These are phyloP conservation scores for Drosophila ambigua DNA, from an alignment of 1,140 invertebrate species.

Conservation along the genomic window DNA sequence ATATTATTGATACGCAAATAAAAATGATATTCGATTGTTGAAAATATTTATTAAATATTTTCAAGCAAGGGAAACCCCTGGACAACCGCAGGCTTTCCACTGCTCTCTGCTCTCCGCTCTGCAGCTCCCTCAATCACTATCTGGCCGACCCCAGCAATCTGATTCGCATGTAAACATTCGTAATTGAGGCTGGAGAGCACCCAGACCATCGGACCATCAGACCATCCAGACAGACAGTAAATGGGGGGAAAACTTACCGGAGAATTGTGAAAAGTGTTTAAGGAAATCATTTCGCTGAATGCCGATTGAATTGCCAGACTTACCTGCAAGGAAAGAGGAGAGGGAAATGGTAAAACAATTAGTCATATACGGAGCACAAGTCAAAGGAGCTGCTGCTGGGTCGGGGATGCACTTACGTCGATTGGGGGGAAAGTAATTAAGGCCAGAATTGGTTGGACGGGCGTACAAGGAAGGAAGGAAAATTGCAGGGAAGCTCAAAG, in stretches of 20 bases:
- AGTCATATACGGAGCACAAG: slow-evolving; percentile 31
- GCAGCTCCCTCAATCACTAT: not conserved
- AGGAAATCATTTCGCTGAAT: slow-evolving; percentile 42
- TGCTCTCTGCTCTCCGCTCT: slow-evolving; percentile 1
- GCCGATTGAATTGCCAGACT: slow-evolving; percentile 48
- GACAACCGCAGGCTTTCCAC: slow-evolving; percentile 16
- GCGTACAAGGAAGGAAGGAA: slow-evolving; percentile 7
- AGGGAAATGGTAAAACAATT: slow-evolving; percentile 44
- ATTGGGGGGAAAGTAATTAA: not conserved
- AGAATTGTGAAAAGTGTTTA: slow-evolving; percentile 44
- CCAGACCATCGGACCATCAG: slow-evolving; percentile 9
- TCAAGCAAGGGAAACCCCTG: slow-evolving; percentile 33
- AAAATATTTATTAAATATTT: slow-evolving; percentile 75
- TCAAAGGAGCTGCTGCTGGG: slow-evolving; percentile 17
- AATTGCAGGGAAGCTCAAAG: not conserved
- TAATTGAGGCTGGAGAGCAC: slow-evolving; percentile 46
- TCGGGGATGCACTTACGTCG: slow-evolving; percentile 13
- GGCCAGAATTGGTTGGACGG: not conserved
- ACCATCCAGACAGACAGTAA: slow-evolving; percentile 11
- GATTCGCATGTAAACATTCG: slow-evolving; percentile 46
- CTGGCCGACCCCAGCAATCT: slow-evolving; percentile 32
- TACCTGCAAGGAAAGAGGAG: slow-evolving; percentile 51
- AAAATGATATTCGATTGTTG: slow-evolving; percentile 81
- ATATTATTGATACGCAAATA: slow-evolving; percentile 74
- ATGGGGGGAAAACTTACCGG: slow-evolving; percentile 38